Percentiles rank a stretch among this genome's conserved stretches.
Evolutionary conservation across 2,888 invertebrate genomes (phyloP).

Genomic region (Chaetoderma sp.): DNA sequence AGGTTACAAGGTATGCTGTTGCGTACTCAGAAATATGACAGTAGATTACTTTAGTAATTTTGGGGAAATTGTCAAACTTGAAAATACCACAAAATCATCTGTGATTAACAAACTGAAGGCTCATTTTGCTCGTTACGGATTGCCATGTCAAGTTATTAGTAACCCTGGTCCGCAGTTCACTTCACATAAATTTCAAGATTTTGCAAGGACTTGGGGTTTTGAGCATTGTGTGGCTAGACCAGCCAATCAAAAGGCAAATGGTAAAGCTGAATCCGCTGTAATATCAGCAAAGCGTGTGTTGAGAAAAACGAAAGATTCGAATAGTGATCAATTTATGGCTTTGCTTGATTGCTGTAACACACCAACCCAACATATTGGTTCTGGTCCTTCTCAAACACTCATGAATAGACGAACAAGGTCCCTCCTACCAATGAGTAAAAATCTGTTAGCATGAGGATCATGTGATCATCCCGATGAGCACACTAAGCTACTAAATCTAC

Average conservation of each 20-base stretch:
- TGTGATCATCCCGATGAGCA: neutral
- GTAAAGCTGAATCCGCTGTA: constrained; percentile 1
- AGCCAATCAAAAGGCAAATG: neutral
- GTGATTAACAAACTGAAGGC: constrained; percentile 15
- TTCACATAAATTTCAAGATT: neutral
- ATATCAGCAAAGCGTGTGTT: neutral
- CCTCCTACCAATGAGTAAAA: neutral
- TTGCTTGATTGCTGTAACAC: neutral
- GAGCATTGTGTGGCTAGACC: neutral
- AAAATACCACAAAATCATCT: neutral
- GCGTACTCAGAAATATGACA: constrained; percentile 22
- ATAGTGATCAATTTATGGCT: neutral
- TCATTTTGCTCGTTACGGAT: constrained; percentile 9
- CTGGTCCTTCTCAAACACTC: constrained; percentile 6
- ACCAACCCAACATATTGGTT: neutral
- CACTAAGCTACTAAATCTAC: neutral
- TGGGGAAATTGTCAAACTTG: constrained; percentile 13
- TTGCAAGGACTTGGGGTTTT: neutral
- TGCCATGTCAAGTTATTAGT: neutral
- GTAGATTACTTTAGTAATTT: constrained; percentile 10
- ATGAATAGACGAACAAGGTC: constrained; percentile 2
- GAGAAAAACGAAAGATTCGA: neutral
- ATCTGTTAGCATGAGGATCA: neutral
- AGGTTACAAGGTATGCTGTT: constrained; percentile 18
- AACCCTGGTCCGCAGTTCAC: constrained; percentile 8